These are phyloP conservation scores for Solea senegalensis DNA, from an alignment of 2,113 vertebrate species.

Conservation along the genomic window DNA sequence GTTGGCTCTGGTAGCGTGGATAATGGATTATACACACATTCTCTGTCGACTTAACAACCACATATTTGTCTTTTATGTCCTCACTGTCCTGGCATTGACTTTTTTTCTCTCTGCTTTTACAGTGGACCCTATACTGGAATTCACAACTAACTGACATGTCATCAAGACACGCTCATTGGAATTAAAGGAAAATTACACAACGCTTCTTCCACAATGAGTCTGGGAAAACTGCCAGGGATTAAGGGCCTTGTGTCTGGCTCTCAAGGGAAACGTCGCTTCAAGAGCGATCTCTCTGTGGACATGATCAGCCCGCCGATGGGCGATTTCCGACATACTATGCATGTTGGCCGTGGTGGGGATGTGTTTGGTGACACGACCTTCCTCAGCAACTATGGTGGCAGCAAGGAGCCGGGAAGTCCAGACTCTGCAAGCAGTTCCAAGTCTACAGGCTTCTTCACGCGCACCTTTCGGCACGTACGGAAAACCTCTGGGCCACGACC, in stretches of 20 bases:
- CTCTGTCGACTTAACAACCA: constrained; percentile 42
- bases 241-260: constrained; percentile 88
- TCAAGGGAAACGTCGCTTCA: constrained; percentile 86
- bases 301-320: constrained; percentile 95
- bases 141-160: constrained; percentile 40
- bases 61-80: constrained; percentile 37
- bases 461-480: constrained; percentile 87
- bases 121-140: constrained; percentile 41
- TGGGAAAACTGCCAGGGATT: constrained; percentile 89
- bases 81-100: constrained; percentile 17
- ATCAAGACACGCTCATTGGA: background rate
- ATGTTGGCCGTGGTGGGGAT: constrained; percentile 91
- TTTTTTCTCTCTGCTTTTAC: constrained; percentile 43
- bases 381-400: constrained; percentile 89
- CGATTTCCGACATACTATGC: constrained; percentile 97
- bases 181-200: constrained; percentile 34
- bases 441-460: constrained; percentile 81
- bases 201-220: constrained; percentile 83
- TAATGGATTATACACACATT: constrained; percentile 64
- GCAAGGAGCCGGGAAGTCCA: constrained; percentile 54
- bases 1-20: constrained; percentile 39
- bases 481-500: constrained; percentile 75
- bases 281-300: constrained; percentile 88
- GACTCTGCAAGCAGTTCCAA: constrained; percentile 77
- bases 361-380: constrained; percentile 98